These are phyloP conservation scores for Seira ritae DNA, from an alignment of 2,888 invertebrate genomes.

Conservation along the genomic window DNA sequence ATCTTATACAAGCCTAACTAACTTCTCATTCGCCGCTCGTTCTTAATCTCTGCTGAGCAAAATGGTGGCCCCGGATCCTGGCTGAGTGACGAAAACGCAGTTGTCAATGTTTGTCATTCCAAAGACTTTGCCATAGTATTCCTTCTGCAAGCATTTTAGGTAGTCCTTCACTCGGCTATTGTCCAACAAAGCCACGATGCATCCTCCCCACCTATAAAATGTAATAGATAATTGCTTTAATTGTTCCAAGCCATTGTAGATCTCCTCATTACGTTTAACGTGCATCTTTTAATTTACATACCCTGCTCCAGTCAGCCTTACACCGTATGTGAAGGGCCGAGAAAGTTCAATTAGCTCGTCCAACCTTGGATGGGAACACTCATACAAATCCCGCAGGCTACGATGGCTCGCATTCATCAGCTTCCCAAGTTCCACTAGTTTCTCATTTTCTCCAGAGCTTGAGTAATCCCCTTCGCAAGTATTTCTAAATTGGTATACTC, in stretches of 20 bases:
- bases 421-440: conserved; percentile 82
- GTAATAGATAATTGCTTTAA: conserved; percentile 68
- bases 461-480: conserved; percentile 78
- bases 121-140: conserved; percentile 80
- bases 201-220: conserved; percentile 93
- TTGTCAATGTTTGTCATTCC: conserved; percentile 77
- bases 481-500: conserved; percentile 87
- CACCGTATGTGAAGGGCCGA: conserved; percentile 83
- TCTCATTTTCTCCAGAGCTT: conserved; percentile 56
- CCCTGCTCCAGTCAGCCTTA: conserved; percentile 97
- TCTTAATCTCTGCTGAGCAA: conserved; percentile 43
- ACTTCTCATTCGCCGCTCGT: neutral
- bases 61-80: conserved; percentile 76
- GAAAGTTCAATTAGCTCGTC: conserved; percentile 88
- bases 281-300: no score
- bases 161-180: conserved; percentile 82
- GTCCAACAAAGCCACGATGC: conserved; percentile 90
- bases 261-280: no score
- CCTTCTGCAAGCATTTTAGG: conserved; percentile 82
- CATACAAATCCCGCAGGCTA: conserved; percentile 89
- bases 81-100: conserved; percentile 84
- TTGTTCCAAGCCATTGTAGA: no score
- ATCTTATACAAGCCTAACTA: no score
- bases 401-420: conserved; percentile 93
- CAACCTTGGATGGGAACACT: conserved; percentile 93